Conservation (phyloP, 2,797 vertebrate species). For the Bucorvus abyssinicus region DNA sequence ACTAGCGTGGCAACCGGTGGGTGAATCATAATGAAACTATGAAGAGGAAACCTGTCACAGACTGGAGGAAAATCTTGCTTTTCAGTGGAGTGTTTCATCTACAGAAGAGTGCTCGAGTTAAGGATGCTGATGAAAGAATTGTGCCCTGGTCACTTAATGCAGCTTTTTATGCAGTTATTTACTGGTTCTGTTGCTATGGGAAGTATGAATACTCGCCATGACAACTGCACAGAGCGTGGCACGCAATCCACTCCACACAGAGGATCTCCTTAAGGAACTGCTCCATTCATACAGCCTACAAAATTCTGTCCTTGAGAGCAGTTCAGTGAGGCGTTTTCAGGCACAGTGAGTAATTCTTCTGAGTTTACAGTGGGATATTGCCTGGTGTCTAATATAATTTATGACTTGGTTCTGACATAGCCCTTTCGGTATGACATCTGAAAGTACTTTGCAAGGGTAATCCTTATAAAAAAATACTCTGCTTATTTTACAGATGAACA, state of each 20-base stretch:
- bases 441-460: not conserved
- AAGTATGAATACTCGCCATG: constrained; percentile 58
- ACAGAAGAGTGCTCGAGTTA: not conserved
- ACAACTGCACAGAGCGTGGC: constrained; percentile 46
- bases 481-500: not conserved
- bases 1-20: not conserved
- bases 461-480: not conserved
- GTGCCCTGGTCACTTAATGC: constrained; percentile 5
- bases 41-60: constrained; percentile 22
- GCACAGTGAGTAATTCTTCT: not conserved
- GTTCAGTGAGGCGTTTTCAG: not conserved
- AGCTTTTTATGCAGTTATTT: constrained; percentile 37
- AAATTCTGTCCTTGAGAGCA: not conserved
- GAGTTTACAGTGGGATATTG: not conserved
- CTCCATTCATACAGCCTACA: not conserved
- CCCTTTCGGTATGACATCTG: not conserved
- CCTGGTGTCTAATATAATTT: not conserved
- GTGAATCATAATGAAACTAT: constrained; percentile 35
- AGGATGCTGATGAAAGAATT: not conserved
- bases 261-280: not conserved
- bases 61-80: not conserved
- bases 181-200: constrained; percentile 61
- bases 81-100: constrained; percentile 12
- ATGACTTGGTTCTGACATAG: not conserved
- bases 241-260: not conserved